Evolutionary conservation across 2,113 vertebrate species (phyloP).

Genomic region (Dipodomys ordii): DNA sequence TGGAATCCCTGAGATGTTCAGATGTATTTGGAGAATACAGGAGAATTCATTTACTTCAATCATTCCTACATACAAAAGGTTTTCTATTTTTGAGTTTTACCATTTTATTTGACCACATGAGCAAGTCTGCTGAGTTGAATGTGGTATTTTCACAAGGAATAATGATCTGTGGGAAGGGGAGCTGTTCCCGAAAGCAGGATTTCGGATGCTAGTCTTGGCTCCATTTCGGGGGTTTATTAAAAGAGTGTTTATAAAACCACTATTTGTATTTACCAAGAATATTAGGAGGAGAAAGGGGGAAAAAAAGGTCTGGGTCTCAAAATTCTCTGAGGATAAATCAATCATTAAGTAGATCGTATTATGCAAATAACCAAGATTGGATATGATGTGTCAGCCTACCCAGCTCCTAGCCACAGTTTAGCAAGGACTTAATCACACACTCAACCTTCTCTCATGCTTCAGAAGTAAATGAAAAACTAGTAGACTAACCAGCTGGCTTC

Average conservation of each 20-base stretch:
- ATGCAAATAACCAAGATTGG: constrained; percentile 40
- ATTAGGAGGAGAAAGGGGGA: constrained; percentile 53
- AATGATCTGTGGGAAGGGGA: constrained; percentile 73
- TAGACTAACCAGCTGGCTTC: background rate
- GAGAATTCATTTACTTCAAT: constrained; percentile 78
- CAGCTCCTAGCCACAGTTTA: constrained; percentile 26
- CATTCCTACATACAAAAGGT: constrained; percentile 76
- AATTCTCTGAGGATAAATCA: constrained; percentile 74
- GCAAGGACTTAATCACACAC: constrained; percentile 50
- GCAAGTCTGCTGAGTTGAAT: constrained; percentile 75
- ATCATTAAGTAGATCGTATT: constrained; percentile 62
- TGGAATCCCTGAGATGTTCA: constrained; percentile 67
- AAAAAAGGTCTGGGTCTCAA: constrained; percentile 63
- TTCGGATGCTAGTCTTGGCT: constrained; percentile 80
- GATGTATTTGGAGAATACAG: constrained; percentile 75
- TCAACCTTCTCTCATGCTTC: constrained; percentile 49
- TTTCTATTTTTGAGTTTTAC: constrained; percentile 77
- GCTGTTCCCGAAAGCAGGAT: constrained; percentile 72
- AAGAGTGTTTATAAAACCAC: constrained; percentile 78
- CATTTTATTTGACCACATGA: constrained; percentile 76
- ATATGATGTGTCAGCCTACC: constrained; percentile 4
- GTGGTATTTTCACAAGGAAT: constrained; percentile 81
- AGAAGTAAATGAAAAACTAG: constrained; percentile 51
- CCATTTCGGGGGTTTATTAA: constrained; percentile 77
- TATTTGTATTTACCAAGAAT: constrained; percentile 81